Evolutionary conservation across 2,797 vertebrate species (phyloP).

Genomic region (Manis crassicaudata): DNA sequence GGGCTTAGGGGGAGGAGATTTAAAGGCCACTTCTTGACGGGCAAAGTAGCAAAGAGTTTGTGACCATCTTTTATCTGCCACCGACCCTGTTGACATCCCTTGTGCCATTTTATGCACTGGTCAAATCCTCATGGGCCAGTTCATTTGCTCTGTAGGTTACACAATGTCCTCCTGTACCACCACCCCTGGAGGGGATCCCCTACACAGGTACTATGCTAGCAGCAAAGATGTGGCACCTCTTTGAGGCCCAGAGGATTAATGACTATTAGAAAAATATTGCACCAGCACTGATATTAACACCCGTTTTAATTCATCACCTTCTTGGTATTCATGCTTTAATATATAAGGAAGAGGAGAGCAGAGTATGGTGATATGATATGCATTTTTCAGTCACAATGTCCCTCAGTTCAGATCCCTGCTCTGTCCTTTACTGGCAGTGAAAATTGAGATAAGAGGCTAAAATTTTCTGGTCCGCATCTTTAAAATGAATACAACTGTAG

Average conservation of each 20-base stretch:
- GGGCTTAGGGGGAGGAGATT: background rate
- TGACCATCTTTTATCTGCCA: background rate
- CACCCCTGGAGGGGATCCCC: fast-evolving
- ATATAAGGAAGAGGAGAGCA: background rate
- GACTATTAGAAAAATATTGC: background rate
- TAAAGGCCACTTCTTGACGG: background rate
- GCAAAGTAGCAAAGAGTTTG: background rate
- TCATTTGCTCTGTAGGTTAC: background rate
- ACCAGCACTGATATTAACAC: background rate
- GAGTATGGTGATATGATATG: background rate
- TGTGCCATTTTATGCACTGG: background rate
- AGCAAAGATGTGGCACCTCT: background rate
- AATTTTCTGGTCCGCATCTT: background rate
- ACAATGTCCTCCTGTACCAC: background rate
- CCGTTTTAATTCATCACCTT: background rate
- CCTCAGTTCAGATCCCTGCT: background rate
- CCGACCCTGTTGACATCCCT: background rate
- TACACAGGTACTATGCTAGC: background rate
- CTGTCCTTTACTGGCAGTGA: background rate
- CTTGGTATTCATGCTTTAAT: background rate
- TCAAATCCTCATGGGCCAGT: background rate
- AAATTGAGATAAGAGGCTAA: background rate
- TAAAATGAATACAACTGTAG: background rate
- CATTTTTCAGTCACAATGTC: background rate
- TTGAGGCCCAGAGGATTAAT: background rate